A percentile compares a stretch with the other conserved stretches of the same genome.
phyloP scores from a whole-genome alignment of 1,140 invertebrate species.

The Drosophila simulans region DNA sequence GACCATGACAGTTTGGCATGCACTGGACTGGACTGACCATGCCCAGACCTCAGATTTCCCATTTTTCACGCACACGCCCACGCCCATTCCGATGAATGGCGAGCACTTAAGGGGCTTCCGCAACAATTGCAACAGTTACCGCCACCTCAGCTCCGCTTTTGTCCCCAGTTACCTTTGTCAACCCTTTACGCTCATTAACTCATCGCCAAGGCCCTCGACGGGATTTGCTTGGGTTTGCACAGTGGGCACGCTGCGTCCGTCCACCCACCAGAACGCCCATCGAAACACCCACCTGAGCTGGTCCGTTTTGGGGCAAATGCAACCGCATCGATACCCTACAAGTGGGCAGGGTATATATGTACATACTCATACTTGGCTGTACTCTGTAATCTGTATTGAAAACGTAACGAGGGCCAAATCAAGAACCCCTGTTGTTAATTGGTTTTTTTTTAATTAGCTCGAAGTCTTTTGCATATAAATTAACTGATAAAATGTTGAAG shows the following conservation, averaged over 20 bases:
- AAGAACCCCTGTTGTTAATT: no score
- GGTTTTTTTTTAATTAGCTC: no score
- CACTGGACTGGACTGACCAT: slow-evolving; percentile 3
- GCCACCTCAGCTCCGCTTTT: slow-evolving; percentile 7
- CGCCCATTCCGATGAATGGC: slow-evolving; percentile 17
- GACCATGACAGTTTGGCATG: slow-evolving; percentile 6
- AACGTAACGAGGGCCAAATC: no score
- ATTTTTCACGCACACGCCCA: not conserved
- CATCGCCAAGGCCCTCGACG: slow-evolving; percentile 41
- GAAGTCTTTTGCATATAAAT: not conserved
- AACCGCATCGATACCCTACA: slow-evolving; percentile 19
- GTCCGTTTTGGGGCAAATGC: slow-evolving; percentile 12
- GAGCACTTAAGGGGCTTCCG: slow-evolving; percentile 49
- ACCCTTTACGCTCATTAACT: slow-evolving; percentile 55
- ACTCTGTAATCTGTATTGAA: no score
- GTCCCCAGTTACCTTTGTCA: slow-evolving; percentile 36
- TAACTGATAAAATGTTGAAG: not conserved
- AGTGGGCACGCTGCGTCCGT: not conserved
- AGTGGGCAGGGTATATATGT: not conserved
- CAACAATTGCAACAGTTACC: slow-evolving; percentile 36
- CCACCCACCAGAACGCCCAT: not conserved
- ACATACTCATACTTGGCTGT: not conserved
- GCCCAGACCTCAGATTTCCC: not conserved
- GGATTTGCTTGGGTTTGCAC: slow-evolving; percentile 42
- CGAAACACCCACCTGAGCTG: slow-evolving; percentile 1